Conservation (phyloP, 1,140 invertebrate species). For the Lordiphosa collinella region DNA sequence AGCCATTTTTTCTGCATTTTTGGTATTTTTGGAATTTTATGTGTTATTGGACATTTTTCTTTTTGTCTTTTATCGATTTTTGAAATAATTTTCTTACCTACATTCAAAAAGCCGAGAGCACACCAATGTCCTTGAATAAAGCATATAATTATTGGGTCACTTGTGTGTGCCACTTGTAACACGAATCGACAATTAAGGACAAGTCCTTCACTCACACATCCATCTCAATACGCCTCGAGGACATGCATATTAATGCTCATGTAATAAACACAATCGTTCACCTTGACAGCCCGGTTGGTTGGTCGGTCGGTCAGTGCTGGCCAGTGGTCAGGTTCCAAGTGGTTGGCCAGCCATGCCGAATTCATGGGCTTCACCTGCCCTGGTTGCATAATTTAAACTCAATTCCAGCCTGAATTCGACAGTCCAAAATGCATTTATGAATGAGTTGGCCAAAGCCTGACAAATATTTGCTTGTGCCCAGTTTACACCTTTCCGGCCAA, state of each 20-base stretch:
- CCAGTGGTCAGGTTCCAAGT: conserved; percentile 37
- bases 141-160: no score
- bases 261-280: conserved; percentile 55
- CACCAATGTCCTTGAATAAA: no score
- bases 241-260: conserved; percentile 49
- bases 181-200: no score
- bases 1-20: no score
- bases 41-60: no score
- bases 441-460: conserved; percentile 36
- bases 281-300: conserved; percentile 43
- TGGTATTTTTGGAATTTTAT: no score
- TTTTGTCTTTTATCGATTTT: no score
- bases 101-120: no score
- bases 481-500: conserved; percentile 24
- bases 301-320: conserved; percentile 35
- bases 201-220: not conserved
- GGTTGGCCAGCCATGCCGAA: conserved; percentile 42
- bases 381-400: conserved; percentile 2
- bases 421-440: conserved; percentile 51
- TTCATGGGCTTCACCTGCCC: conserved; percentile 23
- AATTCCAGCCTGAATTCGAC: conserved; percentile 19
- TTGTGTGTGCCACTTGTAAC: no score
- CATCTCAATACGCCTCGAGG: conserved; percentile 8
- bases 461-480: conserved; percentile 30
- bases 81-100: no score